phyloP scores from a whole-genome alignment of 2,888 invertebrate genomes.

The Cheilosia scutellata region DNA sequence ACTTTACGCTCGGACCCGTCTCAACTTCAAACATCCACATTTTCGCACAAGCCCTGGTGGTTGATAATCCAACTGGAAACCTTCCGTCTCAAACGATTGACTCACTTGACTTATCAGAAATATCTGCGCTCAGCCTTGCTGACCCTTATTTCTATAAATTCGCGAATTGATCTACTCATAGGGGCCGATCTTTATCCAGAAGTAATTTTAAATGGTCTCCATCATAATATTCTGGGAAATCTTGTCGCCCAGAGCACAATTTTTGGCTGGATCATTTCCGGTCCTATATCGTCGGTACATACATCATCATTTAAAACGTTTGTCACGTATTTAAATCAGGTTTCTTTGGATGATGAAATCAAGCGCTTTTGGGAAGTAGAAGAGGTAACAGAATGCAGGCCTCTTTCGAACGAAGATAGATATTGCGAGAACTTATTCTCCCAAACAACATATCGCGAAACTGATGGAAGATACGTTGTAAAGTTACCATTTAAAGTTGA shows the following conservation, averaged over 20 bases:
- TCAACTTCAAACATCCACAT: neutral
- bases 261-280: conserved; percentile 19
- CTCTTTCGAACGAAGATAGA: neutral
- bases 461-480: conserved; percentile 25
- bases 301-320: neutral
- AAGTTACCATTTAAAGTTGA: conserved; percentile 13
- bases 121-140: conserved; percentile 17
- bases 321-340: conserved; percentile 2
- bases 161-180: conserved; percentile 21
- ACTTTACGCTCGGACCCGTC: neutral
- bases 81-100: conserved; percentile 11
- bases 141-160: conserved; percentile 22
- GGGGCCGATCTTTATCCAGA: conserved; percentile 23
- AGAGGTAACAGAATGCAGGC: neutral
- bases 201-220: neutral
- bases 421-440: conserved; percentile 3
- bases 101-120: neutral
- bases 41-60: conserved; percentile 16
- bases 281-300: neutral
- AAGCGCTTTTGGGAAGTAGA: conserved; percentile 27
- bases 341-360: conserved; percentile 3
- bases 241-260: conserved; percentile 6
- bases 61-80: conserved; percentile 28
- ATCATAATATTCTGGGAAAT: neutral
- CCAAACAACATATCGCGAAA: conserved; percentile 1